Evolutionary conservation across 2,797 vertebrate genomes (phyloP).

Genomic region (Rhabdophis nuchalis): DNA sequence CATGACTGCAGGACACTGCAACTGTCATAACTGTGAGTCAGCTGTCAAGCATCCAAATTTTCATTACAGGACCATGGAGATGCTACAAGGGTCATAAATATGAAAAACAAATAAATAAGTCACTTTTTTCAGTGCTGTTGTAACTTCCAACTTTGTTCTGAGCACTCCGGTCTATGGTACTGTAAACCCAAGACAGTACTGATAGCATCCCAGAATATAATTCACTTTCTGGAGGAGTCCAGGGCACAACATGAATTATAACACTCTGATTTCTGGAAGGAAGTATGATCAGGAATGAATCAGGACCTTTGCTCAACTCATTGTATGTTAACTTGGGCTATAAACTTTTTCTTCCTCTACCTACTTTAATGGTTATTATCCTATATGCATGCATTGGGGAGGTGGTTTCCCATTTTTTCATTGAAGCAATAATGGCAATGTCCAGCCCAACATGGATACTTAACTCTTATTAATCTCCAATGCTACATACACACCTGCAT

Average conservation of each 20-base stretch:
- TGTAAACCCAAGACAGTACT: background rate
- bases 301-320: background rate
- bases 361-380: background rate
- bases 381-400: background rate
- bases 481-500: background rate
- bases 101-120: background rate
- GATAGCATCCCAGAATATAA: too few relatives aligned
- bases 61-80: background rate
- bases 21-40: background rate
- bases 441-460: background rate
- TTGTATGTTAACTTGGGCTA: background rate
- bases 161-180: background rate
- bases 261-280: background rate
- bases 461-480: background rate
- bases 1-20: background rate
- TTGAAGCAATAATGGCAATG: background rate
- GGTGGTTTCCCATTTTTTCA: background rate
- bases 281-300: background rate
- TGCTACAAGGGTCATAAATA: background rate
- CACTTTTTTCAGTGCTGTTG: background rate
- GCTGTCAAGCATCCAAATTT: background rate
- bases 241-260: background rate
- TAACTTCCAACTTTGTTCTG: background rate
- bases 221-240: background rate
- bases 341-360: too few relatives aligned